These are phyloP conservation scores for Platycnemis pennipes DNA, from an alignment of 2,888 invertebrate species.

Conservation along the genomic window DNA sequence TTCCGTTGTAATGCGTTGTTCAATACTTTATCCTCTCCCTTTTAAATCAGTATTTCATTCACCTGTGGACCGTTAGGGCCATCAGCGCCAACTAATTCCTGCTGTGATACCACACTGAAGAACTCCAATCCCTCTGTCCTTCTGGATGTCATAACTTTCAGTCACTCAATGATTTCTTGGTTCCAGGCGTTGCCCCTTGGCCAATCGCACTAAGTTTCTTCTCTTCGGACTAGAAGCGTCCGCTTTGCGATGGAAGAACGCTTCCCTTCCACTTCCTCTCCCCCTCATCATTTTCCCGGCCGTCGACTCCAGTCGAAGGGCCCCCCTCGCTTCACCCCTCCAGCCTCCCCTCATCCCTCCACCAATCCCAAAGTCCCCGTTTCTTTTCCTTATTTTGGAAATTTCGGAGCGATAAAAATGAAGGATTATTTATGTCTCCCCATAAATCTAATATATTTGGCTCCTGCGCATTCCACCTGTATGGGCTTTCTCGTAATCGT, in stretches of 20 bases:
- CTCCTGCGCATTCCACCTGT: neutral
- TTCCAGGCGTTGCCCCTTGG: neutral
- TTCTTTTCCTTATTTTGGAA: conserved; percentile 25
- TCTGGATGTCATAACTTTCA: neutral
- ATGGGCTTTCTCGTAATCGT: neutral
- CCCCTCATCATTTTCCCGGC: neutral
- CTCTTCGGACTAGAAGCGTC: neutral
- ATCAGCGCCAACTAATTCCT: no score
- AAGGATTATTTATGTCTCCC: conserved; percentile 1
- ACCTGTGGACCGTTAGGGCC: no score
- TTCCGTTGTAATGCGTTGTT: no score
- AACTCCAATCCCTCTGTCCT: neutral
- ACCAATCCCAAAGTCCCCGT: neutral
- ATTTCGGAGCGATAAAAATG: conserved; percentile 19
- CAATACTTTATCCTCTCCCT: no score
- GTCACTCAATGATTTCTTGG: neutral
- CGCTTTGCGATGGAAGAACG: neutral
- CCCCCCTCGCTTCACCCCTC: neutral
- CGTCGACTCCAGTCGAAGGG: neutral
- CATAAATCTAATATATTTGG: neutral
- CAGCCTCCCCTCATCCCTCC: neutral
- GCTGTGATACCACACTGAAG: neutral
- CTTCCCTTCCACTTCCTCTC: neutral
- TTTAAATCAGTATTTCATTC: no score
- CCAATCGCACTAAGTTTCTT: neutral